Evolutionary conservation across 37 sponge, comb jelly and placozoan genomes (phyloP).

Genomic region (Corticium candelabrum): DNA sequence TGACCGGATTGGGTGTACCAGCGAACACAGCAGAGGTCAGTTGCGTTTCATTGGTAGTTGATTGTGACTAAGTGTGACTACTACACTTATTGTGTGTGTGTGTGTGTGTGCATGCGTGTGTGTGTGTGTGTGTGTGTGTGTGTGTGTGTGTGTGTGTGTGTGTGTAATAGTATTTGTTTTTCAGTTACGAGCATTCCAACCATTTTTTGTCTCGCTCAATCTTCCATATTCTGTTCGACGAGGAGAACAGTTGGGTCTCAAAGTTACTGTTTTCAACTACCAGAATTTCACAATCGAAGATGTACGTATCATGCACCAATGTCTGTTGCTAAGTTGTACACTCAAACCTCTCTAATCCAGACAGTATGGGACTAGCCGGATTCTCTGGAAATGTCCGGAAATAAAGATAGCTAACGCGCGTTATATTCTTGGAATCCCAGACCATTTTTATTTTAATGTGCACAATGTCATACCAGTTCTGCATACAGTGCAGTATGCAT

Average conservation of each 20-base stretch:
- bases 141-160: not conserved
- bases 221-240: constrained; percentile 18
- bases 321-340: too few species aligned
- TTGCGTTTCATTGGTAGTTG: constrained; percentile 15
- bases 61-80: not conserved
- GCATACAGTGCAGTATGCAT: too few species aligned
- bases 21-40: constrained; percentile 30
- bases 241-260: constrained; percentile 10
- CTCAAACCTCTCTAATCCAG: too few species aligned
- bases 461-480: too few species aligned
- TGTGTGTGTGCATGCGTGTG: not conserved
- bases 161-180: too few species aligned
- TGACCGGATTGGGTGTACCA: constrained; percentile 6
- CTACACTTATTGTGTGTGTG: too few species aligned
- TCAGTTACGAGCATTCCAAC: constrained; percentile 9
- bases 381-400: too few species aligned
- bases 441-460: not conserved
- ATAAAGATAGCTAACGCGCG: too few species aligned
- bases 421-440: not conserved
- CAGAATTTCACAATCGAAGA: too few species aligned
- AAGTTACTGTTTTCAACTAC: constrained; percentile 11
- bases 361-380: too few species aligned
- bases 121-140: not conserved
- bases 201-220: constrained; percentile 11
- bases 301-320: too few species aligned